These are phyloP conservation scores for Cettia cetti DNA, from an alignment of 2,113 vertebrate species.

Conservation along the genomic window DNA sequence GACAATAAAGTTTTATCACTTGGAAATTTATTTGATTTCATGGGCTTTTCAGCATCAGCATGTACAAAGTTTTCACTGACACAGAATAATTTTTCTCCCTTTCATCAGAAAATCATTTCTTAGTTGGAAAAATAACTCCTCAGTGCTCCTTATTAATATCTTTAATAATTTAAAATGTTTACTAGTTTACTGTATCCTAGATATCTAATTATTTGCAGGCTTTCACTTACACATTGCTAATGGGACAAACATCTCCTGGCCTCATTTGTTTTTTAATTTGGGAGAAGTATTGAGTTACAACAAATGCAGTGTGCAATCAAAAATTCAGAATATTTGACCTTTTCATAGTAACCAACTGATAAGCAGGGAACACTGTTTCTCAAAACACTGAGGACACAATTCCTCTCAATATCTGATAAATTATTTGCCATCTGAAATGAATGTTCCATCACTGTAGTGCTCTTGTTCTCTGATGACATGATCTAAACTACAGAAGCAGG, in stretches of 20 bases:
- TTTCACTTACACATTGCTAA: slow-evolving; percentile 17
- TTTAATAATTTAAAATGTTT: slow-evolving; percentile 51
- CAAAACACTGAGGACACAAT: neutral
- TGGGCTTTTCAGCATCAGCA: neutral
- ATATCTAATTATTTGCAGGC: slow-evolving; percentile 14
- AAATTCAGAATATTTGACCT: slow-evolving; percentile 10
- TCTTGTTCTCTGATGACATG: neutral
- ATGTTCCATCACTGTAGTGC: neutral
- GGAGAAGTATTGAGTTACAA: neutral
- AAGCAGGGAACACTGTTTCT: neutral
- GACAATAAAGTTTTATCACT: neutral
- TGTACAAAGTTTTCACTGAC: neutral
- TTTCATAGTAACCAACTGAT: neutral
- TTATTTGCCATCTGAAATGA: neutral
- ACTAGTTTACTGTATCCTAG: neutral
- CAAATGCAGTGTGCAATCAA: neutral
- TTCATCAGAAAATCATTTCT: neutral
- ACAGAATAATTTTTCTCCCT: neutral
- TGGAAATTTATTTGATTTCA: neutral
- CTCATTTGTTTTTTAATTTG: slow-evolving; percentile 18
- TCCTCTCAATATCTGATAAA: neutral
- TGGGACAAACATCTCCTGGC: neutral
- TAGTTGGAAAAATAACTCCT: neutral
- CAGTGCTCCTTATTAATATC: neutral
- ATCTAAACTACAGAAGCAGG: neutral